A percentile compares a stretch with the other conserved stretches of the same genome.
phyloP scores from a whole-genome alignment of 2,113 vertebrate genomes.

The Setophaga kirtlandii region DNA sequence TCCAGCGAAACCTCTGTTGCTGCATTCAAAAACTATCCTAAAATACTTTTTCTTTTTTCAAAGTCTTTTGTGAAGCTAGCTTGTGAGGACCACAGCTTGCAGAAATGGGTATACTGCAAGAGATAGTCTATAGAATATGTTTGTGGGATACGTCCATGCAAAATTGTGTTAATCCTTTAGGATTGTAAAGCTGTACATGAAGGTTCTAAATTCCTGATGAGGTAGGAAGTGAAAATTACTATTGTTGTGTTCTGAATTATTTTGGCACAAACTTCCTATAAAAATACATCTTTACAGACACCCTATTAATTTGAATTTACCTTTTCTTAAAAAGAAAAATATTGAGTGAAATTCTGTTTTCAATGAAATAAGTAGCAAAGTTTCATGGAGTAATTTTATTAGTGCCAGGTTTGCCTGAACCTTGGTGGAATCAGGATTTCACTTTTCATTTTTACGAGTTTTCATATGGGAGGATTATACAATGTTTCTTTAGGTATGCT shows the following conservation, averaged over 20 bases:
- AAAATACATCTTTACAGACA: neutral
- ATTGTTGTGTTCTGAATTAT: neutral
- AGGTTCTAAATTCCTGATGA: neutral
- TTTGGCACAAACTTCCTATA: neutral
- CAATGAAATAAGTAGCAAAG: neutral
- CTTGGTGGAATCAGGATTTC: neutral
- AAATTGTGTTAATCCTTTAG: neutral
- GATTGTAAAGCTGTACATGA: neutral
- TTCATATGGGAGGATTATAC: neutral
- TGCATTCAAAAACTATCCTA: neutral
- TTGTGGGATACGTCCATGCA: neutral
- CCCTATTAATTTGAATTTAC: neutral
- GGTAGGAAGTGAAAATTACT: neutral
- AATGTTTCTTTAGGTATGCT: neutral
- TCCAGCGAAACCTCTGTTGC: neutral
- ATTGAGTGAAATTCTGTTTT: neutral
- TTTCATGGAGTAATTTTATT: neutral
- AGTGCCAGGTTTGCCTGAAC: neutral
- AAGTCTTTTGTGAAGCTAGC: neutral
- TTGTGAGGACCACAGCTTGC: neutral
- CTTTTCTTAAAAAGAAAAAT: neutral
- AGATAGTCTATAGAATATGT: neutral
- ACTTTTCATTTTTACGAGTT: neutral
- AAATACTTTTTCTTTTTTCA: neutral
- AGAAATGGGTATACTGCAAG: neutral